Conservation (phyloP, 2,113 vertebrate genomes). For the Bettongia penicillata region DNA sequence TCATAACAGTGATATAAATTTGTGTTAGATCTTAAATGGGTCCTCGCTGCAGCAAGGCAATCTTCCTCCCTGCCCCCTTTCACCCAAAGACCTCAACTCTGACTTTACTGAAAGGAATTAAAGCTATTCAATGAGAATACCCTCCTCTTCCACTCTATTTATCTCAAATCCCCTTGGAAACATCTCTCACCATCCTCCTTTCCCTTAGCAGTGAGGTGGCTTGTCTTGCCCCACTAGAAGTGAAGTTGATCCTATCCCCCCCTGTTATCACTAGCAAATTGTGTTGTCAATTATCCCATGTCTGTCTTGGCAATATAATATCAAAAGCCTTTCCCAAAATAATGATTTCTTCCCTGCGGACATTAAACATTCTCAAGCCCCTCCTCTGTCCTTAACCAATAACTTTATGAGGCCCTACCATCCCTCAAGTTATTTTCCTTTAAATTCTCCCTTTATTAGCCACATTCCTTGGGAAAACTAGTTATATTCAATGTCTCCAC, state of each 20-base stretch:
- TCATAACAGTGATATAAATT: neutral
- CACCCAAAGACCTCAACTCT: neutral
- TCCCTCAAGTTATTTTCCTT: neutral
- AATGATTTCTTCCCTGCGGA: neutral
- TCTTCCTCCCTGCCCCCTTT: neutral
- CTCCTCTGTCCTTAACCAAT: neutral
- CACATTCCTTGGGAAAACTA: neutral
- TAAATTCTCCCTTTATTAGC: neutral
- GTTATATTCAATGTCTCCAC: neutral
- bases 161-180: neutral
- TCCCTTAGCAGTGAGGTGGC: neutral
- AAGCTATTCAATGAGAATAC: neutral
- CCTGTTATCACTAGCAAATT: neutral
- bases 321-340: neutral
- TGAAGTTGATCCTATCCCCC: neutral
- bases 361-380: neutral
- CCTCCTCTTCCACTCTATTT: neutral
- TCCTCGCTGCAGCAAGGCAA: neutral
- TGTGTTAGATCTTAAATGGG: neutral
- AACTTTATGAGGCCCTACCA: neutral
- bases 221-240: neutral
- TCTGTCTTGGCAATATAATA: neutral
- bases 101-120: neutral
- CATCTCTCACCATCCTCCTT: neutral
- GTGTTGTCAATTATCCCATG: neutral